Conservation (phyloP, 2,888 invertebrate species). For the Drosophila testacea region DNA sequence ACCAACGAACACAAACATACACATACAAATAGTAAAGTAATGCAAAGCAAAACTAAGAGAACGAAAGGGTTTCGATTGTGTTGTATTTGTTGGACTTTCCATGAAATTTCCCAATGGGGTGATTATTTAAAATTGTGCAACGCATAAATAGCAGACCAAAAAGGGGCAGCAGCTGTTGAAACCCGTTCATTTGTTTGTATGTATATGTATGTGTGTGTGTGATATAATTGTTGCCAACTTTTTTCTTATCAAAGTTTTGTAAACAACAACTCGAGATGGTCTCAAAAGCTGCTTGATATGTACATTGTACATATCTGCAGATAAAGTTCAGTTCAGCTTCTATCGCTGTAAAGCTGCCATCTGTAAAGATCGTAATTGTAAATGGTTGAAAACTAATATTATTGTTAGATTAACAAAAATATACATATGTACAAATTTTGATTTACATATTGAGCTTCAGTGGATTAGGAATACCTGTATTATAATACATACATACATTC, state of each 20-base stretch:
- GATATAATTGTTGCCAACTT: slow-evolving; percentile 47
- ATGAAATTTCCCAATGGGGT: slow-evolving; percentile 83
- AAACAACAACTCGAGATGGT: slow-evolving; percentile 12
- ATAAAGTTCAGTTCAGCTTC: slow-evolving; percentile 9
- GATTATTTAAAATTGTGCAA: slow-evolving; percentile 84
- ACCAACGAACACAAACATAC: slow-evolving; percentile 37
- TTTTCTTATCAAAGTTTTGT: slow-evolving; percentile 35
- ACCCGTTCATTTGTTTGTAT: slow-evolving; percentile 9
- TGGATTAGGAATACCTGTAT: too few relatives aligned
- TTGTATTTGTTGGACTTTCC: slow-evolving; percentile 49
- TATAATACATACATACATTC: too few relatives aligned
- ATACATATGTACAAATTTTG: too few relatives aligned
- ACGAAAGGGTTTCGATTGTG: slow-evolving; percentile 70
- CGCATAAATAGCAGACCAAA: slow-evolving; percentile 69
- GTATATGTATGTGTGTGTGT: slow-evolving; percentile 6
- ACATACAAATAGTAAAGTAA: slow-evolving; percentile 54
- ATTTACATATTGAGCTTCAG: too few relatives aligned
- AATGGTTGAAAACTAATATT: not conserved
- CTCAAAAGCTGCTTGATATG: slow-evolving; percentile 12
- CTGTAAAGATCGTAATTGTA: not conserved
- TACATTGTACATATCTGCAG: not conserved
- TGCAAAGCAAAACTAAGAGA: slow-evolving; percentile 44
- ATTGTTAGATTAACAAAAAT: too few relatives aligned
- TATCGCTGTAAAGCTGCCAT: slow-evolving; percentile 12
- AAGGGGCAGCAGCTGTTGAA: slow-evolving; percentile 45